Percentiles rank a stretch among this genome's conserved stretches.
Conservation (phyloP, 1,140 invertebrate species). For the Drosophila suzukii region DNA sequence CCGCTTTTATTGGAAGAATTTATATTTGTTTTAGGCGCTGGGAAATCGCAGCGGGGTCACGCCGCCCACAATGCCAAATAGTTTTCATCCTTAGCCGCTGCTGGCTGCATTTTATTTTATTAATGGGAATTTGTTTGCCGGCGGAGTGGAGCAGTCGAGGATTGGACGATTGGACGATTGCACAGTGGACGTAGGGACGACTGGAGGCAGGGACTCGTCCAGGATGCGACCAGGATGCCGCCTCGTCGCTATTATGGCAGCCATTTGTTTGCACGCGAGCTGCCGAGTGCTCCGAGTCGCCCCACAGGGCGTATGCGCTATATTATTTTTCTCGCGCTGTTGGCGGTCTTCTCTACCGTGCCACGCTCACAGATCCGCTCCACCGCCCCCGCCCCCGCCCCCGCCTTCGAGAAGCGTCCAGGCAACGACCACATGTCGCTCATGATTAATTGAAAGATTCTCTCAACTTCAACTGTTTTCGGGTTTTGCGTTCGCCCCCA, state of each 20-base stretch:
- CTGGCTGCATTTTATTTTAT: conserved; percentile 64
- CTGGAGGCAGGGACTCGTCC: conserved; percentile 13
- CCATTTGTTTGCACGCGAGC: conserved; percentile 67
- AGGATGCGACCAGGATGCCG: conserved; percentile 57
- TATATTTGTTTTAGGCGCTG: conserved; percentile 21
- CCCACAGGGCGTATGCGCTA: conserved; percentile 64
- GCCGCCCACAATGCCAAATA: conserved; percentile 55
- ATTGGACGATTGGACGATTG: too few species aligned
- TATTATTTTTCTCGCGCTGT: conserved; percentile 75
- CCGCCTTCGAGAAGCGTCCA: conserved; percentile 4
- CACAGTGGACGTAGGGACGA: too few species aligned
- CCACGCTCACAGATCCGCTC: neutral
- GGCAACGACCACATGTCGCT: conserved; percentile 75
- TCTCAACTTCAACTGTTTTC: conserved; percentile 66
- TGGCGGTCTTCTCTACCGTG: conserved; percentile 46
- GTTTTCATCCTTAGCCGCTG: conserved; percentile 42
- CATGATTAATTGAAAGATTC: conserved; percentile 79
- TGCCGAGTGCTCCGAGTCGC: conserved; percentile 13
- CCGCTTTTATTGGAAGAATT: conserved; percentile 40
- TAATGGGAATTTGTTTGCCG: conserved; percentile 64
- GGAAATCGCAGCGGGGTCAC: conserved; percentile 16
- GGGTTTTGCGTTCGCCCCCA: conserved; percentile 40
- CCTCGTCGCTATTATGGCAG: conserved; percentile 63
- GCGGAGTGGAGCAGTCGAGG: too few species aligned
- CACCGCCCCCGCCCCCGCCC: too few species aligned